Conservation (phyloP, 1,140 invertebrate species). For the Scaptomyza hsui region DNA sequence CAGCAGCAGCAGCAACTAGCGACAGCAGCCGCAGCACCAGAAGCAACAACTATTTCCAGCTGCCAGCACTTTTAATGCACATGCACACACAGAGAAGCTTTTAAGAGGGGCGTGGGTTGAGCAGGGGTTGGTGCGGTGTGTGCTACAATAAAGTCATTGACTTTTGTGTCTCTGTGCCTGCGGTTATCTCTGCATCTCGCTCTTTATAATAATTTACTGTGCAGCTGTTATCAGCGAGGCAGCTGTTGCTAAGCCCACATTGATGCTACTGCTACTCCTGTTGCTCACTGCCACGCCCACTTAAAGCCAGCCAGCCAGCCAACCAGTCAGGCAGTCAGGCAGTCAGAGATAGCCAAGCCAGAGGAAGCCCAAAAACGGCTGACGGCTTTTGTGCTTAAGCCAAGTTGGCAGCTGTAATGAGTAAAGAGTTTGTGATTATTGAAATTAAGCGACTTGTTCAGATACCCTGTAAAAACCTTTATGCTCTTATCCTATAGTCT, state of each 20-base stretch:
- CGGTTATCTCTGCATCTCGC: constrained; percentile 22
- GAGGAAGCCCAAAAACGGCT: constrained; percentile 31
- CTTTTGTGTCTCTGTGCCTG: constrained; percentile 63
- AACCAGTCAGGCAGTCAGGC: background rate
- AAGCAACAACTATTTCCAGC: constrained; percentile 70
- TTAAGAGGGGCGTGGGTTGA: background rate
- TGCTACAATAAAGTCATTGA: constrained; percentile 80
- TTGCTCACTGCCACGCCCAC: constrained; percentile 49
- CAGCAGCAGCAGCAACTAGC: no score
- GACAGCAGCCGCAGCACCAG: constrained; percentile 26
- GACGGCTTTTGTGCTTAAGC: constrained; percentile 65
- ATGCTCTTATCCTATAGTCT: no score
- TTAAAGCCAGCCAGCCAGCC: background rate
- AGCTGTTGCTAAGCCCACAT: constrained; percentile 77
- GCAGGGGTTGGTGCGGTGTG: constrained; percentile 26
- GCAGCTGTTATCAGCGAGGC: constrained; percentile 49
- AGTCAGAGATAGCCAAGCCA: background rate
- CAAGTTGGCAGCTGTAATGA: constrained; percentile 62
- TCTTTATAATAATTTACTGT: constrained; percentile 74
- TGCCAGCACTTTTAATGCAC: constrained; percentile 70
- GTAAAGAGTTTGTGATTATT: constrained; percentile 18
- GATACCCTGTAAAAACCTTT: background rate
- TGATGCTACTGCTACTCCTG: constrained; percentile 43
- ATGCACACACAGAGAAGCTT: constrained; percentile 41
- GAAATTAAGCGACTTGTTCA: background rate